A percentile compares a stretch with the other conserved stretches of the same genome.
These are phyloP conservation scores for Plecturocebus donacophilus DNA, from an alignment of 2,113 vertebrate genomes.

Conservation along the genomic window DNA sequence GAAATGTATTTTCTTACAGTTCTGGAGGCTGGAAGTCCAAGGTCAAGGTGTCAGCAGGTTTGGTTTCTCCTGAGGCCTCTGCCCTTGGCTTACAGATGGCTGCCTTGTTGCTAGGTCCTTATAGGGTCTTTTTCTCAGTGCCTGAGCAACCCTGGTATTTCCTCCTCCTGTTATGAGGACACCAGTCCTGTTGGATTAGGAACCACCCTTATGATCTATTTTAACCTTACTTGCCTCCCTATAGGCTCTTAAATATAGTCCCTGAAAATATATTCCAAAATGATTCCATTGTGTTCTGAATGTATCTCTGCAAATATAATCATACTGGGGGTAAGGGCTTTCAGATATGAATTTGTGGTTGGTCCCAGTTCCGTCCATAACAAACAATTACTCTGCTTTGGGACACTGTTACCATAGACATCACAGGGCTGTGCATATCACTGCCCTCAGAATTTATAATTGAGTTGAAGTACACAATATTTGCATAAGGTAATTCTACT, in stretches of 20 bases:
- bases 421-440: not conserved
- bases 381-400: not conserved
- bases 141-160: accelerated
- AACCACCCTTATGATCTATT: not conserved
- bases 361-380: not conserved
- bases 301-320: not conserved
- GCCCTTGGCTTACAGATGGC: not conserved
- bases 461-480: not conserved
- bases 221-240: not conserved
- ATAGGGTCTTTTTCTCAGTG: not conserved
- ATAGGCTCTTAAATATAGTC: no score
- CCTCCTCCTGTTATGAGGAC: not conserved
- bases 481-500: not conserved
- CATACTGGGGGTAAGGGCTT: not conserved
- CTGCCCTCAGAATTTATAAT: not conserved
- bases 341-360: not conserved
- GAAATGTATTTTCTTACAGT: not conserved
- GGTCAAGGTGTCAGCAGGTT: not conserved
- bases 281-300: no score
- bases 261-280: no score
- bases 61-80: not conserved
- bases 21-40: not conserved
- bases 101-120: no score
- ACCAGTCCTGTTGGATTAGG: not conserved
- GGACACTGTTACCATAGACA: not conserved